Base-by-base conservation (phyloP, 2,888 invertebrate genomes). In the Himalopsyche tibetana region DNA sequence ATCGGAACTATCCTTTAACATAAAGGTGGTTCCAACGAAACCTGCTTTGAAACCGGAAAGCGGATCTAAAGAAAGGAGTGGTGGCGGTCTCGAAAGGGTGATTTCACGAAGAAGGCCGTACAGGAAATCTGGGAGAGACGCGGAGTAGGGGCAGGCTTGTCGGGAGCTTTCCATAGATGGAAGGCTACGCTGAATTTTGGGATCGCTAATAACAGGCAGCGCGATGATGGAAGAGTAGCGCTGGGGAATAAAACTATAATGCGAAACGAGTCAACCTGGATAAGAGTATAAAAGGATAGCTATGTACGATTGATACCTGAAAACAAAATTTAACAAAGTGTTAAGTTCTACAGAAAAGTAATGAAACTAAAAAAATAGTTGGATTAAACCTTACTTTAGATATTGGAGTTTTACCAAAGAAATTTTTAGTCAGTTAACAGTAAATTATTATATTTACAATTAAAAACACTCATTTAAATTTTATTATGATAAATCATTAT, bases 41-140 rank as follows among this genome's bases (percentile, higher is more conserved):
- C 84, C 84, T 84, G 84, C 84, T 84, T 84, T 84, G 36, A 81
- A 81, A 84, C 74, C 19, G 74, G 74, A 74, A 74, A 74, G 15
- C 38, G 36, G 74, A 74, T 36, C 36, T 36, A 36, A 36, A 36
- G 74, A 36, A 11, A 38, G 36, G 19, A 38, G 15, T 9, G 36
- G 74, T 15, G 74, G 36, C 15, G 74, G 74, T 74, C 74, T 74
- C 74, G 38, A 74, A 74, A 74, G 74, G 74, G 74, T 74, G 74
- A 74, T 36, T 74, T 36, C 11, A 74, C 74, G 28, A 80, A 17
- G 17, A 28, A 80, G 40, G 80, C 80, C 17, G 11, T 28, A 42
- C 17, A 80, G 80, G 51, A 51, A 80, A 45, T 80, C 45, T 80
- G 42, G 42, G 45, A 36, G 80, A 80, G 28, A 45, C 42, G 19